A percentile compares a stretch with the other conserved stretches of the same genome.
Evolutionary conservation across 2,113 vertebrate species (phyloP).

Genomic region (Leucopsar rothschildi): DNA sequence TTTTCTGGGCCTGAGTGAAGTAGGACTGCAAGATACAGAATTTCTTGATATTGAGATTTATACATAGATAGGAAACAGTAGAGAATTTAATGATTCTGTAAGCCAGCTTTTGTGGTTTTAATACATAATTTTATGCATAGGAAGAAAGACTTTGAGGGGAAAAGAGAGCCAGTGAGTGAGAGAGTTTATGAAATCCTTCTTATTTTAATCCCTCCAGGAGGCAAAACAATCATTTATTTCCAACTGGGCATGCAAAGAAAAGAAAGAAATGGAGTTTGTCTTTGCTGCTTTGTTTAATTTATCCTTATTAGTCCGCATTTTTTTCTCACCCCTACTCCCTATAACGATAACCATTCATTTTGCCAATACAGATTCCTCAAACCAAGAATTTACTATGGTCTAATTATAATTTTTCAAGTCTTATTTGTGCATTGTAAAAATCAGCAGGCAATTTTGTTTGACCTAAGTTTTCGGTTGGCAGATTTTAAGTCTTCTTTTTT

Average conservation of each 20-base stretch:
- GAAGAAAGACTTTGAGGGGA: constrained; percentile 2
- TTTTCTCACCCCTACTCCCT: background rate
- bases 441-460: background rate
- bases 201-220: constrained; percentile 57
- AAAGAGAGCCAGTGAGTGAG: background rate
- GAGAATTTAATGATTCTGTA: constrained; percentile 29
- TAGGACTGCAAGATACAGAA: background rate
- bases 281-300: constrained; percentile 35
- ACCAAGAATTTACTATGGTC: background rate
- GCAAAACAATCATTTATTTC: constrained; percentile 54
- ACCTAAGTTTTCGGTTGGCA: background rate
- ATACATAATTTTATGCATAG: background rate
- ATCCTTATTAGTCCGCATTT: constrained; percentile 5
- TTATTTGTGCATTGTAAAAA: background rate
- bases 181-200: constrained; percentile 47
- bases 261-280: constrained; percentile 16
- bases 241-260: constrained; percentile 25
- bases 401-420: constrained; percentile 23
- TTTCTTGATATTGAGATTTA: background rate
- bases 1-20: background rate
- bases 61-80: background rate
- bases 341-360: constrained; percentile 22
- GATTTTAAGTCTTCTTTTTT: background rate
- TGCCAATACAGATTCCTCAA: background rate
- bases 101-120: background rate